Evolutionary conservation across 1,140 invertebrate species (phyloP).

Genomic region (Capitella teleta): DNA sequence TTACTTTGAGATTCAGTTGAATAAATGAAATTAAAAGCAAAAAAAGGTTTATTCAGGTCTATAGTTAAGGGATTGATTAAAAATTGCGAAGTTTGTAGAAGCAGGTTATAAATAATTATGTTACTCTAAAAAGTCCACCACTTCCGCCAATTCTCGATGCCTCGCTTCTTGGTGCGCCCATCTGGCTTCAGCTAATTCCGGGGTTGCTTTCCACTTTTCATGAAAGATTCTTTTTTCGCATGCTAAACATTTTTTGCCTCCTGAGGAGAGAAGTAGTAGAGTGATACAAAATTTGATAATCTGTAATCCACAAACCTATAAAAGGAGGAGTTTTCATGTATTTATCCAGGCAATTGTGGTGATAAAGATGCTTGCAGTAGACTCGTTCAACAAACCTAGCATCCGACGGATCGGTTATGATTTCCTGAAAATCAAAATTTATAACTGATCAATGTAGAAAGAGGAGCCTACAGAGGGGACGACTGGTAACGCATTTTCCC

Average conservation of each 20-base stretch:
- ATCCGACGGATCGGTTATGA: conserved; percentile 49
- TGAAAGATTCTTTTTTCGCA: conserved; percentile 59
- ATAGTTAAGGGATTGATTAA: too few relatives aligned
- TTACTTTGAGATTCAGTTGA: too few relatives aligned
- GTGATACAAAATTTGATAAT: too few relatives aligned
- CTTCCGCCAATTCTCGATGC: conserved; percentile 61
- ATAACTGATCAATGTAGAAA: too few relatives aligned
- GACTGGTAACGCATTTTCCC: conserved; percentile 49
- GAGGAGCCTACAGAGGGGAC: conserved; percentile 45
- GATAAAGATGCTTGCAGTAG: conserved; percentile 65
- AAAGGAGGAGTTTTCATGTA: conserved; percentile 68
- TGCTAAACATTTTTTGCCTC: conserved; percentile 52
- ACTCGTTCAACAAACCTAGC: conserved; percentile 57
- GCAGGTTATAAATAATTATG: too few relatives aligned
- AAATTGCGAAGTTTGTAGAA: too few relatives aligned
- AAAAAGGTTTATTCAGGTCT: too few relatives aligned
- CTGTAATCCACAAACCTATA: conserved; percentile 46
- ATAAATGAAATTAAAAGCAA: too few relatives aligned
- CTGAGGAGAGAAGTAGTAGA: conserved; percentile 28
- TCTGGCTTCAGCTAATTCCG: conserved; percentile 59
- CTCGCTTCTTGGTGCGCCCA: conserved; percentile 69
- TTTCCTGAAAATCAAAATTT: conserved; percentile 30
- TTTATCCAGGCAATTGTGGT: conserved; percentile 57
- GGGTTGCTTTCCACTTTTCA: conserved; percentile 61
- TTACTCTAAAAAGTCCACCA: conserved; percentile 48